Base-by-base conservation (phyloP, 2,797 vertebrate species). In the Delichon dasypus region DNA sequence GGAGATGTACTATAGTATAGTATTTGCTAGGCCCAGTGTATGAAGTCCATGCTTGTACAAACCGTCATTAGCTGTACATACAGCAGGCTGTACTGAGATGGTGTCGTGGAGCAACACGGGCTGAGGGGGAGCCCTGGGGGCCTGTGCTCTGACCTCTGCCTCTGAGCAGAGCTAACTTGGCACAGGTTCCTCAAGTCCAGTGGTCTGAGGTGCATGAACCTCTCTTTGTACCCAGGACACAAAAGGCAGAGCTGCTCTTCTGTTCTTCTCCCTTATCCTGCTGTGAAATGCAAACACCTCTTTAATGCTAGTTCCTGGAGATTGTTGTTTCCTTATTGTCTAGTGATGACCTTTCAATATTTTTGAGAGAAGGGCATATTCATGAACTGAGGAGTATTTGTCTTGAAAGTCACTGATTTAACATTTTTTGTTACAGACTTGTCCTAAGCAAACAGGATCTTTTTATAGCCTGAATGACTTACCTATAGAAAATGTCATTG, bases 31-130 rank as follows among this genome's bases (percentile, higher is more conserved):
- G 54, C 60, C 16, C 48, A 13, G 42, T 34, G 54, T 8, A 12
- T 64, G 17, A 19, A 4, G 48, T 21, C 29, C 23, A 0, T 47
- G 25, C 61, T 50, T 53, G 53, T 20, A 36, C 34, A n/a, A 16
- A 5, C 7, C 25, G 36, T 53, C 55, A 3, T 3, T 18, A 36
- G 34, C 50, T 44, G 7, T 16, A 6, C 3, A 0, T 27, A 4
- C 57, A 64, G 88, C 85, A 57, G 85, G 65, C 70, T 75, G 42
- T 15, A 7, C 16, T 65, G 80, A 53, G 53, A 16, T 7, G 32
- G 22, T 45, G 10, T 15, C 0, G 0, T 32, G 53, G 82, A 55
- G 80, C 3, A 5, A 2, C 10, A 4, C 0, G 2, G 70, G 76
- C 57, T 55, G 5, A 26, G 13, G 13, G 26, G 45, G 51, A 81